phyloP scores from a whole-genome alignment of 2,113 vertebrate species.

The Vidua macroura region DNA sequence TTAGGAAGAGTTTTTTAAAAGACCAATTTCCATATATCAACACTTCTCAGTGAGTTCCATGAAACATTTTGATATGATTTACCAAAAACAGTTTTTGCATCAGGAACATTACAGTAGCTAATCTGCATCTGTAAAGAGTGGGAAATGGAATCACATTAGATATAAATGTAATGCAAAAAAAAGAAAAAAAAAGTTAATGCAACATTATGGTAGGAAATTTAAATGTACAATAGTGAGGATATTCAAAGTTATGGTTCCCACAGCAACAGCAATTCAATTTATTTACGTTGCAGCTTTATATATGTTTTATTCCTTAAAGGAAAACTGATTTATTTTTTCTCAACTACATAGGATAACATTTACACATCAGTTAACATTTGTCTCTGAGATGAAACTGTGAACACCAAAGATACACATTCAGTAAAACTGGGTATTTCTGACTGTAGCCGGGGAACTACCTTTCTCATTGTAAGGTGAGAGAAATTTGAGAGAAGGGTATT shows the following conservation, averaged over 20 bases:
- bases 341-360: neutral
- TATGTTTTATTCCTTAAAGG: slow-evolving; percentile 44
- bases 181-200: slow-evolving; percentile 60
- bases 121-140: slow-evolving; percentile 77
- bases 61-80: slow-evolving; percentile 82
- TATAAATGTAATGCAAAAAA: slow-evolving; percentile 71
- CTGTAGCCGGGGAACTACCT: neutral
- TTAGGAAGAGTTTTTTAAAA: slow-evolving; percentile 71
- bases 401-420: neutral
- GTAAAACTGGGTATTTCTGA: neutral
- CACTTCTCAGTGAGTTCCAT: slow-evolving; percentile 71
- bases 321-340: slow-evolving; percentile 15
- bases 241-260: slow-evolving; percentile 62
- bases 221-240: slow-evolving; percentile 56
- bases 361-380: neutral
- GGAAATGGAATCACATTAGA: slow-evolving; percentile 74
- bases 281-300: slow-evolving; percentile 14
- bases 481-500: neutral
- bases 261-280: slow-evolving; percentile 43
- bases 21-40: slow-evolving; percentile 78
- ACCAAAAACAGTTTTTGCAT: slow-evolving; percentile 78
- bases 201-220: slow-evolving; percentile 59
- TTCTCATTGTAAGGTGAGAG: neutral
- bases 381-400: neutral
- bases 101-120: slow-evolving; percentile 61